Conservation (phyloP, 2,113 vertebrate species). For the Dasyurus viverrinus region DNA sequence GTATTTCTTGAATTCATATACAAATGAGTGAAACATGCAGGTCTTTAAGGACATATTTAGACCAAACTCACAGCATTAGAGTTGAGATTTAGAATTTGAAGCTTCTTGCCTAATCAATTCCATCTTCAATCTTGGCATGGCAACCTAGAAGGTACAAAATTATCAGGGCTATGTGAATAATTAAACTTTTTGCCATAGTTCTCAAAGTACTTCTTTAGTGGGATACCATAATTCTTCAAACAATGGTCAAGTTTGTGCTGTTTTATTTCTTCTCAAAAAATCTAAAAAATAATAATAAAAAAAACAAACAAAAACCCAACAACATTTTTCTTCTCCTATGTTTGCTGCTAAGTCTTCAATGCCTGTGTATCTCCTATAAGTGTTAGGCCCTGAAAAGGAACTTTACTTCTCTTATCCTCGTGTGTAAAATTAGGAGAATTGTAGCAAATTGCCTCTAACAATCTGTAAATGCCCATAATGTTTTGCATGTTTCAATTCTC, state of each 20-base stretch:
- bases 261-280: background rate
- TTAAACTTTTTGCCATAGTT: background rate
- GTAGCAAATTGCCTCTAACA: background rate
- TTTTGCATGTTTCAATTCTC: background rate
- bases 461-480: background rate
- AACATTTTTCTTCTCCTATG: background rate
- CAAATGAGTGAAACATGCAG: background rate
- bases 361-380: background rate
- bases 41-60: background rate
- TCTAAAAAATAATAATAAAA: too few relatives aligned
- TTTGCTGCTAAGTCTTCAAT: background rate
- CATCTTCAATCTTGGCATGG: background rate
- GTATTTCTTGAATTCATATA: background rate
- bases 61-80: background rate
- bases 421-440: background rate
- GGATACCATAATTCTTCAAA: background rate
- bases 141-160: background rate
- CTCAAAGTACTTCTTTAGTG: background rate
- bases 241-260: background rate
- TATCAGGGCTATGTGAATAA: background rate
- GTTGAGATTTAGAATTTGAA: background rate
- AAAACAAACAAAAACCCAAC: too few relatives aligned
- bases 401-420: background rate
- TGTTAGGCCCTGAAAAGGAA: background rate
- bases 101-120: background rate